Evolutionary conservation across 2,113 vertebrate species (phyloP), one percentile per base, ranked within the genome.

Genomic region (Trachemys scripta): DNA sequence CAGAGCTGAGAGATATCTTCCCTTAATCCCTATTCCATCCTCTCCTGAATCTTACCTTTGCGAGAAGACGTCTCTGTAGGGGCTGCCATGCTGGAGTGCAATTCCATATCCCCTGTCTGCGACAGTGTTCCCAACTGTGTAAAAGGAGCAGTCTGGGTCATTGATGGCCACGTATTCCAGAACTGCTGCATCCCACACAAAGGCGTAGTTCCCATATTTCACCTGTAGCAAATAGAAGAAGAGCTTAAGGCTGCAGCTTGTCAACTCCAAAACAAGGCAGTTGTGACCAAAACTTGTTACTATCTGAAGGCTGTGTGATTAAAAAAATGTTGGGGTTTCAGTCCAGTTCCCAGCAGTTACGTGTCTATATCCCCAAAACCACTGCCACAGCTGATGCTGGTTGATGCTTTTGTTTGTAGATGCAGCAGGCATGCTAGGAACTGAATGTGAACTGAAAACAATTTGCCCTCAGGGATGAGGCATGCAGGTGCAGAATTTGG

Each of bases 151-250:
- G 57, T 99, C 99, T 1, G 99, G 99, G 0, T 99, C 99, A 10
- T 99, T 99, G 97, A 99, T 99, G 89, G 99, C 99, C 75, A 99
- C 99, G 0, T 99, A 99, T 96, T 99, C 99, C 98, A 99, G 96
- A 47, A 99, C 99, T 0, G 99, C 99, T 31, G 99, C 98, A 5
- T 99, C 99, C 99, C 99, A 99, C 11, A 99, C 99, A 80, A 99
- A 99, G 89, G 99, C 99, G 38, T 99, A 99, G 85, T 99, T 99
- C 59, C 99, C 99, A 1, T 98, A 97, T 95, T 99, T 99, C 97
- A 99, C 99, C 99, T 99, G 97, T 1, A 8, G 92, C 75, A 93
- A 95, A 85, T 47, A 94, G 1, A 94, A 82, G 12, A 38, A 89
- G 38, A 95, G n/a, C n/a, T 95, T 27, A 80, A 85, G 49, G 54